These are phyloP conservation scores for Globicephala melas DNA, from an alignment of 2,113 vertebrate genomes.

Conservation along the genomic window DNA sequence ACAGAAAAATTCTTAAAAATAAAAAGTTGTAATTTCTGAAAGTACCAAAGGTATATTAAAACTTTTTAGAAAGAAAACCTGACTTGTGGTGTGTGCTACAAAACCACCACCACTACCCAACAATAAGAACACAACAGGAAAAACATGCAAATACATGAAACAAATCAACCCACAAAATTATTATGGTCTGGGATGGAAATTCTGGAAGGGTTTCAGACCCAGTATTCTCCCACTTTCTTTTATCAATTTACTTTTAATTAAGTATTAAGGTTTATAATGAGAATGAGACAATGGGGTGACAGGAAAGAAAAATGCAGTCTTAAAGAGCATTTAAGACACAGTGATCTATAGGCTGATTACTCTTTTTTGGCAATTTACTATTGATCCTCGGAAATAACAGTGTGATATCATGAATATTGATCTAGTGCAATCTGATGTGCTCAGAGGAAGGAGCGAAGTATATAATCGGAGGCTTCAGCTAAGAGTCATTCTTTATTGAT, in stretches of 20 bases:
- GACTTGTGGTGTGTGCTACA: background rate
- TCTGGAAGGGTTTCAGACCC: background rate
- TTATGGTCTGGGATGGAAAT: background rate
- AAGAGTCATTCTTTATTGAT: slow-evolving; percentile 23
- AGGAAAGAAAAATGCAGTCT: slow-evolving; percentile 30
- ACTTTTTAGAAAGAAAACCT: background rate
- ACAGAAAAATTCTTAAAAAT: background rate
- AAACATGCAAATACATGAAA: background rate
- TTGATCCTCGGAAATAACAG: slow-evolving; percentile 1
- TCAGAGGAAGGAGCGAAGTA: background rate
- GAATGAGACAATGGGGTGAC: background rate
- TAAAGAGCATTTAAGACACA: background rate
- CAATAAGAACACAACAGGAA: background rate
- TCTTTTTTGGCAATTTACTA: background rate
- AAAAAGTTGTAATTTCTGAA: background rate
- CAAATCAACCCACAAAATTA: background rate
- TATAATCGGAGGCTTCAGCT: background rate
- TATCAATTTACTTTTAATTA: slow-evolving; percentile 35
- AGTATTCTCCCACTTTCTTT: background rate
- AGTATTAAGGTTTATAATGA: background rate
- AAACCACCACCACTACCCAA: background rate
- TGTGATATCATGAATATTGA: slow-evolving; percentile 17
- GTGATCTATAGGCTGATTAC: background rate
- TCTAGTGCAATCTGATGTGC: background rate
- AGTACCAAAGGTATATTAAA: background rate